A percentile compares a stretch with the other conserved stretches of the same genome.
Conservation (phyloP, 2,113 vertebrate species). For the Scartelaos histophorus region DNA sequence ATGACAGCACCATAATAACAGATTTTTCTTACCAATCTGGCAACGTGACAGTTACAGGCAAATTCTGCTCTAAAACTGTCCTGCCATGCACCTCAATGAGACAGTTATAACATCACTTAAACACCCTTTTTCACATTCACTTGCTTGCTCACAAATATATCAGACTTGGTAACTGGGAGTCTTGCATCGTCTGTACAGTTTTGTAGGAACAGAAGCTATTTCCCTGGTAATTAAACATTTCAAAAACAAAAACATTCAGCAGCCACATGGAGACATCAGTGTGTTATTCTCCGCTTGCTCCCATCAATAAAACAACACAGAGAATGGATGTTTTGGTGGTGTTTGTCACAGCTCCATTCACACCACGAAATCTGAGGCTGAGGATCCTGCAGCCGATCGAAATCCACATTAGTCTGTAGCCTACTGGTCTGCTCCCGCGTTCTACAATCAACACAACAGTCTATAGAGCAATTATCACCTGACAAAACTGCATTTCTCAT, state of each 20-base stretch:
- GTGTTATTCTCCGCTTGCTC: not conserved
- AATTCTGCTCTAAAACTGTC: too few relatives aligned
- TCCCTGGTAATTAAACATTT: not conserved
- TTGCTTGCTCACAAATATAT: not conserved
- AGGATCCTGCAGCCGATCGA: conserved; percentile 28
- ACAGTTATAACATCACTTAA: not conserved
- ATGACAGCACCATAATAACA: too few relatives aligned
- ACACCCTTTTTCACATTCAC: not conserved
- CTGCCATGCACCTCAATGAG: too few relatives aligned
- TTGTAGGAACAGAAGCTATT: not conserved
- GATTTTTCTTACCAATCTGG: too few relatives aligned
- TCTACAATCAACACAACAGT: conserved; percentile 22
- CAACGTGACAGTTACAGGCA: too few relatives aligned
- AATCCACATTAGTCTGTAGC: not conserved
- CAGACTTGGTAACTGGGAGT: not conserved
- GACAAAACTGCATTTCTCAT: not conserved
- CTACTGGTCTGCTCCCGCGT: conserved; percentile 12
- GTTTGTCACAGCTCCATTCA: conserved; percentile 57
- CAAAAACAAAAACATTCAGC: not conserved
- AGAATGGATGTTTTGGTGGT: conserved; percentile 58
- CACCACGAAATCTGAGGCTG: conserved; percentile 49
- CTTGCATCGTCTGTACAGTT: not conserved
- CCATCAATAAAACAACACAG: not conserved
- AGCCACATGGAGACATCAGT: not conserved
- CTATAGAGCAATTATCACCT: conserved; percentile 3